Evolutionary conservation across 2,113 vertebrate genomes (phyloP).

Genomic region (Fregata magnificens): DNA sequence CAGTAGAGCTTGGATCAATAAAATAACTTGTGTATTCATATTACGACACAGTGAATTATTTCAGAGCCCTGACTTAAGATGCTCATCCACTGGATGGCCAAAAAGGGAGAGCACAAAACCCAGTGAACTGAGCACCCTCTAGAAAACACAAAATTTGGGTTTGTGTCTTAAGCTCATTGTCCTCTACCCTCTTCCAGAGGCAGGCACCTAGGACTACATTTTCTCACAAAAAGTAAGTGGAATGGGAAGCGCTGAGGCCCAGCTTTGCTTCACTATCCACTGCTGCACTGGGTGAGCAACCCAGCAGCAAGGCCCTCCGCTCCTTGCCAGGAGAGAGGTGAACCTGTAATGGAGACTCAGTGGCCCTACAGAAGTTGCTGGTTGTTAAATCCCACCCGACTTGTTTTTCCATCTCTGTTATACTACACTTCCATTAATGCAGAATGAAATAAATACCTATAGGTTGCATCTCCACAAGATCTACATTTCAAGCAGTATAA

Average conservation of each 20-base stretch:
- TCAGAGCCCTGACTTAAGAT: background rate
- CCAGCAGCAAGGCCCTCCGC: background rate
- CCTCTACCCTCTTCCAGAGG: background rate
- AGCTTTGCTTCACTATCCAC: background rate
- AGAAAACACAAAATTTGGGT: background rate
- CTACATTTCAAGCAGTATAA: background rate
- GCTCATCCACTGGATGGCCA: background rate
- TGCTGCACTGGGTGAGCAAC: fast-evolving
- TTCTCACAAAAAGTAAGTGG: background rate
- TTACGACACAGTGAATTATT: background rate
- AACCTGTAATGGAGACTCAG: background rate
- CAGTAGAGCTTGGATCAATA: background rate
- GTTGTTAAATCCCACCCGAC: background rate
- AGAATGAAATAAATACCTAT: background rate
- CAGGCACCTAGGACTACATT: background rate
- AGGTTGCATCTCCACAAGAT: background rate
- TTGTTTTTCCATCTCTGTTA: background rate
- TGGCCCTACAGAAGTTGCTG: too few relatives aligned
- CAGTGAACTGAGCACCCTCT: fast-evolving
- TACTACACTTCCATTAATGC: background rate
- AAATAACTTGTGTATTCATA: background rate
- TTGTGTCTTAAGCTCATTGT: background rate
- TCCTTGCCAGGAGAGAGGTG: background rate
- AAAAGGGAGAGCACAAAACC: background rate
- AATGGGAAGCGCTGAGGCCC: fast-evolving